A percentile compares a stretch with the other conserved stretches of the same genome.
These are phyloP conservation scores for Dyspetes luteomarginatus DNA, from an alignment of 2,888 invertebrate genomes.

Conservation along the genomic window DNA sequence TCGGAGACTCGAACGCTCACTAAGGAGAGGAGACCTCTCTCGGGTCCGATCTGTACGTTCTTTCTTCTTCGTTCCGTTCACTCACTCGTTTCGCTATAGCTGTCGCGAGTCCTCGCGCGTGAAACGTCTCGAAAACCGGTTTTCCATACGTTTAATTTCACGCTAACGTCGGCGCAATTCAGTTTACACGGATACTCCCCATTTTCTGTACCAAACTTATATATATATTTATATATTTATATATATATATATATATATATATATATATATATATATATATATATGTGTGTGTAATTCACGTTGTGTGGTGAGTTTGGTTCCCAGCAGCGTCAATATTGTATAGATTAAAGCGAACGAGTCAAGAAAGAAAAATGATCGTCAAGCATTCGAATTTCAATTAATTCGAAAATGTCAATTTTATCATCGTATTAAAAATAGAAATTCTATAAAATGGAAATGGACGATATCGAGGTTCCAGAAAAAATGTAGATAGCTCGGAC, in stretches of 20 bases:
- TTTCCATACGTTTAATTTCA: constrained; percentile 82
- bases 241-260: neutral
- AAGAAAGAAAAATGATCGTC: constrained; percentile 23
- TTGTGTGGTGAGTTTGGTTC: constrained; percentile 43
- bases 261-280: neutral
- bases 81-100: constrained; percentile 46
- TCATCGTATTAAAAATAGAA: constrained; percentile 7
- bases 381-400: neutral
- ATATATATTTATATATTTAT: neutral
- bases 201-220: constrained; percentile 65
- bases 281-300: neutral
- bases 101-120: constrained; percentile 50
- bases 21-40: constrained; percentile 44
- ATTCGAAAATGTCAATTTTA: neutral
- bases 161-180: constrained; percentile 81
- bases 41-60: constrained; percentile 39
- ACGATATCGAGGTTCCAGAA: too few species aligned
- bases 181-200: constrained; percentile 81
- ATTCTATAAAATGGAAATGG: constrained; percentile 1
- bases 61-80: constrained; percentile 59
- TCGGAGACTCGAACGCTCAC: constrained; percentile 58
- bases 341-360: neutral
- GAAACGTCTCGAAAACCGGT: constrained; percentile 77
- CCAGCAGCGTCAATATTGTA: constrained; percentile 25
- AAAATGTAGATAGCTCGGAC: too few species aligned